Evolutionary conservation across 2,888 invertebrate genomes (phyloP), one percentile per base, ranked within the genome.

Genomic region (Andrena camellia): DNA sequence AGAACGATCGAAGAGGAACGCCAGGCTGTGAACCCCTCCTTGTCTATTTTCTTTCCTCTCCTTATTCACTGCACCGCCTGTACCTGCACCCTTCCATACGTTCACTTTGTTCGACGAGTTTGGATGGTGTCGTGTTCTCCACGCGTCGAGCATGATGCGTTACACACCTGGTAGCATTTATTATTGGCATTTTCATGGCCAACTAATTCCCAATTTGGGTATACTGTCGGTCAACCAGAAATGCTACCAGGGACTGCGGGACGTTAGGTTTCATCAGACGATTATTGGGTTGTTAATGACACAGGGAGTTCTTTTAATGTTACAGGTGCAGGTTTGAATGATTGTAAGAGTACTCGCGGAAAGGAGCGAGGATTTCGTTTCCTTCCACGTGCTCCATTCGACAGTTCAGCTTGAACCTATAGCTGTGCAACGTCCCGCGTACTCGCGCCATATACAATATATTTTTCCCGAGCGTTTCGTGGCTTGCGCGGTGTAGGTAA

Each of bases 1-100:
- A 31, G 52, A 35, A 71, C n/a, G 42, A 48, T 26, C 78, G 29
- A 8, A 63, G 10, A 59, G 66, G 66, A 78, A 80, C 48, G 52
- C 26, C 59, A 71, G 79, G 79, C 67, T 78, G 71, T 81, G 79
- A 62, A 67, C 71, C 63, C 71, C 62, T 72, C 48, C n/a, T 71
- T 33, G 52, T 17, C 31, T 10, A 42, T 17, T 57, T 4, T 57
- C 13, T n/a, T 23, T 3, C 50, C 17, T 33, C 52, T 50, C 23
- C 33, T 67, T 59, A 48, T 52, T 33, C 62, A 13, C 29, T 20
- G 31, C 52, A 33, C 52, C 17, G 13, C 26, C 23, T 67, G 10
- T 29, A 54, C 50, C 31, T 20, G 52, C 63, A 50, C 42, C 42
- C 17, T 42, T 42, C 17, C 42, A 42, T 42, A 5, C n/a, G 29